phyloP scores from a whole-genome alignment of 2,888 invertebrate species.

The Drosophila suboccidentalis region DNA sequence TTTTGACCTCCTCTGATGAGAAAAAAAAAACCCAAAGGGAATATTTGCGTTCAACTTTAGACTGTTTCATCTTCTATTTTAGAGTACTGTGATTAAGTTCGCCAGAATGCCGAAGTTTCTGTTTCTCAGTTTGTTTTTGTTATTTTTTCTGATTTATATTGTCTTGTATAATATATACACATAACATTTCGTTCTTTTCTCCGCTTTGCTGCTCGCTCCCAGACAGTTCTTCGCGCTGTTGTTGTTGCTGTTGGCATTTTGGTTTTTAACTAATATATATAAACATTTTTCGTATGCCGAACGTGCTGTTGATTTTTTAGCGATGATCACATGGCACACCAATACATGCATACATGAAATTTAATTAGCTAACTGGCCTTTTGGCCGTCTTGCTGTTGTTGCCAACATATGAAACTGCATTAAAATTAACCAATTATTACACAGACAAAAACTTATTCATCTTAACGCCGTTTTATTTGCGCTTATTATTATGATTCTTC shows the following conservation, averaged over 20 bases:
- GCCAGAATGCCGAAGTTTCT: conserved; percentile 44
- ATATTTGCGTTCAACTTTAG: conserved; percentile 23
- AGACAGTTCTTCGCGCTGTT: conserved; percentile 21
- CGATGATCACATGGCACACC: conserved; percentile 72
- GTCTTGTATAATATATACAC: conserved; percentile 71
- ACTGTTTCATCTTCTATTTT: conserved; percentile 78
- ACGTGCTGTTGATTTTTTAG: conserved; percentile 78
- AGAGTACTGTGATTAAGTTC: conserved; percentile 67
- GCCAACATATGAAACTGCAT: conserved; percentile 46
- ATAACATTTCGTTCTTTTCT: conserved; percentile 79
- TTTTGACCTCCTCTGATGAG: conserved; percentile 28
- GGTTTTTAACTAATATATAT: conserved; percentile 62
- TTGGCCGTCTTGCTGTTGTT: conserved; percentile 43
- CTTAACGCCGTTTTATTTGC: conserved; percentile 27
- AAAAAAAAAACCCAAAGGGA: conserved; percentile 38
- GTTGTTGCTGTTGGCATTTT: conserved; percentile 23
- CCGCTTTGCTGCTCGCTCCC: conserved; percentile 31
- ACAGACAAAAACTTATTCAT: conserved; percentile 29
- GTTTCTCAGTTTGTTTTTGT: conserved; percentile 26
- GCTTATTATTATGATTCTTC: conserved; percentile 13
- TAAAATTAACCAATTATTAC: conserved; percentile 43
- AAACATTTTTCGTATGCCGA: conserved; percentile 58
- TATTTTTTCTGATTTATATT: conserved; percentile 45
- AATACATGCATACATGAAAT: conserved; percentile 46
- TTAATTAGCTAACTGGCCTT: conserved; percentile 77